phyloP scores from a whole-genome alignment of 2,888 invertebrate genomes.

The Gymnocheta viridis region DNA sequence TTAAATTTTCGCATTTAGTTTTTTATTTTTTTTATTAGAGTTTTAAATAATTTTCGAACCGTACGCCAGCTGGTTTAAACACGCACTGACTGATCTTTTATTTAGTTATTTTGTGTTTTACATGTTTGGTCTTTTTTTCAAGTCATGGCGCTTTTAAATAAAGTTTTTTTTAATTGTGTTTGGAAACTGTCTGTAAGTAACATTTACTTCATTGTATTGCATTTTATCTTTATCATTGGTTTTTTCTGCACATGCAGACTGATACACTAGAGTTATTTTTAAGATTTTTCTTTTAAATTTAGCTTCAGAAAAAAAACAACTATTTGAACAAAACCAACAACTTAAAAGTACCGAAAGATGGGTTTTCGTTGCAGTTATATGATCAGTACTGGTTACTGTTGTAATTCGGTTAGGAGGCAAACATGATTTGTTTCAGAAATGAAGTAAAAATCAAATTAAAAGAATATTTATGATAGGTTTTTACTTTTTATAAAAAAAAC shows the following conservation, averaged over 20 bases:
- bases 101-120: slow-evolving; percentile 50
- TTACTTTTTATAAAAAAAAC: no score
- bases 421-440: no score
- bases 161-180: slow-evolving; percentile 25
- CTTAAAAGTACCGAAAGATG: no score
- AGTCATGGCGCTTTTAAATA: slow-evolving; percentile 42
- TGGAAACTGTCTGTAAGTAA: slow-evolving; percentile 22
- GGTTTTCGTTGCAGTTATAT: background rate
- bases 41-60: slow-evolving; percentile 51
- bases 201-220: slow-evolving; percentile 40
- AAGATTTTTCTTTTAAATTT: slow-evolving; percentile 21
- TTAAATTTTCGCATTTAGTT: no score
- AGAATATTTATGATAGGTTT: no score
- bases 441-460: no score
- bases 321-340: background rate
- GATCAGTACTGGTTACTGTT: background rate
- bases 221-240: background rate
- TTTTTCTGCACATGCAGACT: slow-evolving; percentile 21
- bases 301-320: background rate
- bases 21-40: slow-evolving; percentile 12
- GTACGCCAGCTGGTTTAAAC: slow-evolving; percentile 57
- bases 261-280: background rate
- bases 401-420: background rate
- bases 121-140: slow-evolving; percentile 28
- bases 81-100: slow-evolving; percentile 62